These are phyloP conservation scores for Trissolcus japonicus DNA, from an alignment of 2,888 invertebrate species.

Conservation along the genomic window DNA sequence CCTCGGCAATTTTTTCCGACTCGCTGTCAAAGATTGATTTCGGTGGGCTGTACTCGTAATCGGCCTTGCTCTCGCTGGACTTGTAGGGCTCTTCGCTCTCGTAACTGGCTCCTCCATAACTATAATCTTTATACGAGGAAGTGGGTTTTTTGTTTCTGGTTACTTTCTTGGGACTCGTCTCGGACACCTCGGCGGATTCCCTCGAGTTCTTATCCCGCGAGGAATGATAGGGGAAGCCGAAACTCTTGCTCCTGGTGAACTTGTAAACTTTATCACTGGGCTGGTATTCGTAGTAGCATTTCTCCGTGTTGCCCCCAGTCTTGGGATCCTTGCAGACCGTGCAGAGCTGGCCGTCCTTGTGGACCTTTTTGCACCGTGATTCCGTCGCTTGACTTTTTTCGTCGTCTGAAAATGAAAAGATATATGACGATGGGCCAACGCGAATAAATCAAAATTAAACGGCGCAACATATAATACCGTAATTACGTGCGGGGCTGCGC, in stretches of 20 bases:
- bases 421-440: background rate
- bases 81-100: slow-evolving; percentile 29
- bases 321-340: slow-evolving; percentile 78
- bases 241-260: slow-evolving; percentile 68
- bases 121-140: slow-evolving; percentile 22
- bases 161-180: slow-evolving; percentile 38
- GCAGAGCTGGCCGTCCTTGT: slow-evolving; percentile 77
- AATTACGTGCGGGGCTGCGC: background rate
- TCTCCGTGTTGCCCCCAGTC: slow-evolving; percentile 79
- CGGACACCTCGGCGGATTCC: slow-evolving; percentile 50
- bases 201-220: slow-evolving; percentile 23
- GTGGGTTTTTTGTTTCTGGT: slow-evolving; percentile 36
- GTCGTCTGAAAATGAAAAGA: slow-evolving; percentile 1
- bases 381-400: slow-evolving; percentile 9
- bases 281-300: slow-evolving; percentile 79
- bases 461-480: too few species aligned
- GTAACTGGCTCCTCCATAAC: slow-evolving; percentile 16
- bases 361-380: slow-evolving; percentile 62
- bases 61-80: slow-evolving; percentile 41
- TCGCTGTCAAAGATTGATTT: slow-evolving; percentile 78
- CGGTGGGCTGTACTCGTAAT: slow-evolving; percentile 38
- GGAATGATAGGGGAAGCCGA: slow-evolving; percentile 61
- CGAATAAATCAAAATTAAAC: slow-evolving; percentile 30
- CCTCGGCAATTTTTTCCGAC: slow-evolving; percentile 81
- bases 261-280: slow-evolving; percentile 73